phyloP scores from a whole-genome alignment of 2,888 invertebrate species.

The Listrodromus nycthemerus region DNA sequence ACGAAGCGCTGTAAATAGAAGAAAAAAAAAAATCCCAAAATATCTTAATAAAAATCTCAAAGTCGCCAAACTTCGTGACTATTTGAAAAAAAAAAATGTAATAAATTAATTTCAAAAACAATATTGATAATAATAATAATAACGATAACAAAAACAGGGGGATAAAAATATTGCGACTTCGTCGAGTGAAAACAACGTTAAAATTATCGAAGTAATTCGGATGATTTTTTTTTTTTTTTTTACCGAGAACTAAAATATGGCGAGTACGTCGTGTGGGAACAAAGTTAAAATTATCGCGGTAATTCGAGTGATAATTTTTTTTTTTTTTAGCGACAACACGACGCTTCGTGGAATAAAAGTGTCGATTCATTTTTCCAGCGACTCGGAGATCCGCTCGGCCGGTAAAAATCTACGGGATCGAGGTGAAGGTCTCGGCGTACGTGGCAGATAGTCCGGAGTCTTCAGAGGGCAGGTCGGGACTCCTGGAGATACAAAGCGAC shows the following conservation, averaged over 20 bases:
- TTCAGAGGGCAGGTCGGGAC: background rate
- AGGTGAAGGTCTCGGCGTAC: background rate
- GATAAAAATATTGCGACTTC: background rate
- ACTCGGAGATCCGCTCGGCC: background rate
- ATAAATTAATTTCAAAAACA: background rate
- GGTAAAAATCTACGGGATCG: background rate
- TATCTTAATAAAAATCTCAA: background rate
- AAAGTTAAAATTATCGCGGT: background rate
- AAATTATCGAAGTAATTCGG: background rate
- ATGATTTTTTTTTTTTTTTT: background rate
- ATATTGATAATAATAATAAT: background rate
- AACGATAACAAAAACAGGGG: too few relatives aligned
- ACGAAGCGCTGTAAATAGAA: background rate
- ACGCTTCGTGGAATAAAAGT: background rate
- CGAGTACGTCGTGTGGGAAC: background rate
- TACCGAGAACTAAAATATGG: background rate
- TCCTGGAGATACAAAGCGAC: background rate
- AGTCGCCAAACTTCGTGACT: background rate
- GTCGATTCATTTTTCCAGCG: conserved; percentile 3
- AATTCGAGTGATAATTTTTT: background rate
- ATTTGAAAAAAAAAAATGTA: background rate
- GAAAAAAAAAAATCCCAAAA: background rate
- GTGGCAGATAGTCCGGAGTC: background rate
- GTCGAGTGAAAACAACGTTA: background rate
- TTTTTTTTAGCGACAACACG: background rate